Conservation (phyloP, 1,140 invertebrate species). For the Nephila pilipes region DNA sequence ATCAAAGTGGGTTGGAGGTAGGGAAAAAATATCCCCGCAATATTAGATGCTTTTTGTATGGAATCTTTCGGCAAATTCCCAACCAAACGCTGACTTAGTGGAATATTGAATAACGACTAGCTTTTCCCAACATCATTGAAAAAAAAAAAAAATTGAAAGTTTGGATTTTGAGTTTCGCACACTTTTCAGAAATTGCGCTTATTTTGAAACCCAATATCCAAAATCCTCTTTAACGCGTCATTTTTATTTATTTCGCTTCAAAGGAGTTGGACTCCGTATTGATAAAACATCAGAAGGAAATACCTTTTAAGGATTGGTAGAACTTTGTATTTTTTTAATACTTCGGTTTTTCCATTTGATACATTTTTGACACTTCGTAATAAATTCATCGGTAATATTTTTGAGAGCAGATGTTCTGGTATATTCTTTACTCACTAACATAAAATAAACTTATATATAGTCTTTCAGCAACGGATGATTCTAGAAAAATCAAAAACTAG, state of each 20-base stretch:
- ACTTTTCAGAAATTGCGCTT: neutral
- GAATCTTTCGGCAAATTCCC: neutral
- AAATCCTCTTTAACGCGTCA: neutral
- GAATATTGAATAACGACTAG: conserved; percentile 64
- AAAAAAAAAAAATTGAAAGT: neutral
- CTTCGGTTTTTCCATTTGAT: neutral
- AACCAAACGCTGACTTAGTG: conserved; percentile 19
- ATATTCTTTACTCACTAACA: neutral
- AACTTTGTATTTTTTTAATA: neutral
- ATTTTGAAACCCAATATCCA: neutral
- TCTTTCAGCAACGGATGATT: too few species aligned
- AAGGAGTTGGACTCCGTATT: neutral
- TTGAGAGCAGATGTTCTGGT: neutral
- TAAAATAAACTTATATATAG: too few species aligned
- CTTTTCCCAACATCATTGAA: neutral
- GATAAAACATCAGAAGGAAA: neutral
- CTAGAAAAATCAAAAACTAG: too few species aligned
- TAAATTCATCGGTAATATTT: neutral
- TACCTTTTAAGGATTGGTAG: neutral
- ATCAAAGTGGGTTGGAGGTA: neutral
- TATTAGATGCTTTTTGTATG: conserved; percentile 50
- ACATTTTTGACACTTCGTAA: neutral
- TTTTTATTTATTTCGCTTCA: neutral
- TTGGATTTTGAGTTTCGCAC: neutral
- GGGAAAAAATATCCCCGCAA: conserved; percentile 2